Evolutionary conservation across 2,113 vertebrate species (phyloP), one percentile per base, ranked within the genome.

Genomic region (Cricetomys ansorgei): DNA sequence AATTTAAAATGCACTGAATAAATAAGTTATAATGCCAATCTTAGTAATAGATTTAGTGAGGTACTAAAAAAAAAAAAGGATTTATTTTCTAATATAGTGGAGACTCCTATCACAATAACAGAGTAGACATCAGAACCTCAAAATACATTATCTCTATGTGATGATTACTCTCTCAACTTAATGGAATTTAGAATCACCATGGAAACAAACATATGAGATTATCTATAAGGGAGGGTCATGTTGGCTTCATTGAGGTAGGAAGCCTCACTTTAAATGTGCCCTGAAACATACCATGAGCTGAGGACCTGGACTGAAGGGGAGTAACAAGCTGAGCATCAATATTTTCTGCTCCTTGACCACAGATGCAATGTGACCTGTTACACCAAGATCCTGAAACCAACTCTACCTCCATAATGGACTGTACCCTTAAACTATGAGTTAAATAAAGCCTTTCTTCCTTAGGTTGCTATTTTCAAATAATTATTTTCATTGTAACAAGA

Each of bases 1-100:
- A 85, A 90, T 86, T 55, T 45, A 50, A 92, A 96, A 93, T 79
- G 43, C 29, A 89, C 13, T 89, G 53, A 91, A 40, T 57, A 90
- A 75, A 81, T 16, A 94, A 73, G 17, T 4, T 83, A 40, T 75
- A 81, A 87, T 65, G 31, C 23, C 95, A 92, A 16, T 80, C 77
- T 70, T 75, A n/a, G 17, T 43, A 45, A 62, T 21, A 85, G 3
- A 13, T 37, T 96, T 92, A 80, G 7, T 64, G 23, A 95, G 69
- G 45, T 7, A 73, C 7, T 21, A 88, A 7, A 67, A 69, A 8
- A 19, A 25, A 0, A 64, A 8, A 19, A 4, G 1, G 11, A 55
- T 40, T n/a, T 75, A 59, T n/a, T 64, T 64, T 15, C 45, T 76
- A 27, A 86, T 8, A 43, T 70, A 93, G 45, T 59, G 64, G 3